phyloP scores from a whole-genome alignment of 1,140 invertebrate species.

The Formica exsecta region DNA sequence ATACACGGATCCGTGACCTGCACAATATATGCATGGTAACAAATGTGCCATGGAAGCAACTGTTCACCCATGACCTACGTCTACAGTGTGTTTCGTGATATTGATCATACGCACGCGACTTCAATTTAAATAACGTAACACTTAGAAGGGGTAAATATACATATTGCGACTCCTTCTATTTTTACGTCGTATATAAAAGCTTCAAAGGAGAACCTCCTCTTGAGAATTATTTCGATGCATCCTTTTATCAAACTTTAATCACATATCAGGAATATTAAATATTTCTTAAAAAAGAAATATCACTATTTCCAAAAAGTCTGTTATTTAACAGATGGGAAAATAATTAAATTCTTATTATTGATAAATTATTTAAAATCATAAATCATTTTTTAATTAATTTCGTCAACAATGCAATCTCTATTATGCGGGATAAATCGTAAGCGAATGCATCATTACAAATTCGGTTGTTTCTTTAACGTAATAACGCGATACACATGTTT shows the following conservation, averaged over 20 bases:
- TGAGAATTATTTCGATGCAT: background rate
- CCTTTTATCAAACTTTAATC: background rate
- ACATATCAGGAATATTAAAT: background rate
- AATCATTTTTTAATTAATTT: background rate
- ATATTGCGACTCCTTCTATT: constrained; percentile 10
- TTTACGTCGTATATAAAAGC: background rate
- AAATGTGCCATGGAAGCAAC: constrained; percentile 53
- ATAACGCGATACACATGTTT: background rate
- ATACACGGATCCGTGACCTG: constrained; percentile 57
- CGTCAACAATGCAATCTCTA: background rate
- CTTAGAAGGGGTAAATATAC: constrained; percentile 19
- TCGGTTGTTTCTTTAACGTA: background rate
- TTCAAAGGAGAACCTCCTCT: background rate
- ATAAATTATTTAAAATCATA: constrained; percentile 17
- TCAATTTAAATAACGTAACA: constrained; percentile 11
- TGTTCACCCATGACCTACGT: constrained; percentile 58
- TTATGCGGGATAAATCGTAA: background rate
- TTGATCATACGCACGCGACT: constrained; percentile 67
- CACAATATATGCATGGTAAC: constrained; percentile 16
- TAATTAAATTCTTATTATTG: background rate
- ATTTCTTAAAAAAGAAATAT: too few species aligned
- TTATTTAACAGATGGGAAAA: background rate
- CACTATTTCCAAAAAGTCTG: background rate
- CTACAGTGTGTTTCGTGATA: constrained; percentile 64
- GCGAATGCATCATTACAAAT: background rate